Evolutionary conservation across 2,888 invertebrate species (phyloP).

Genomic region (Dromius quadrimaculatus): DNA sequence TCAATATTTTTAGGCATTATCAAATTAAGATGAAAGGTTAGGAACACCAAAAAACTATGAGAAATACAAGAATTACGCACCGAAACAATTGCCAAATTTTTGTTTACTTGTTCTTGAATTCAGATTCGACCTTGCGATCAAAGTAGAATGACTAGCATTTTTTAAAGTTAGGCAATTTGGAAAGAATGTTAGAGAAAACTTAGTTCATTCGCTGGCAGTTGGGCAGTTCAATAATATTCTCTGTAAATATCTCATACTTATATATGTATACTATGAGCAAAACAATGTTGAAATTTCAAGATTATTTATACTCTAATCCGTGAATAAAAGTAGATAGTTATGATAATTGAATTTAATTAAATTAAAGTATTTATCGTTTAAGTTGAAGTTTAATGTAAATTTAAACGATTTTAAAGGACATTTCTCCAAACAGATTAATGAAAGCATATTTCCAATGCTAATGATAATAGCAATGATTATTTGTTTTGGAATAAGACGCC

Average conservation of each 20-base stretch:
- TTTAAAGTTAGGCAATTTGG: slow-evolving; percentile 41
- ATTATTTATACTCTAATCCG: too few relatives aligned
- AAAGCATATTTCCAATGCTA: not conserved
- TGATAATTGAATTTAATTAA: not conserved
- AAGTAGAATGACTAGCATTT: slow-evolving; percentile 47
- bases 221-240: too few relatives aligned
- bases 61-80: not conserved
- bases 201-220: too few relatives aligned
- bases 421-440: not conserved
- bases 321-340: too few relatives aligned
- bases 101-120: slow-evolving; percentile 33
- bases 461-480: too few relatives aligned
- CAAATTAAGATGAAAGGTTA: not conserved
- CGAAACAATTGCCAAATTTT: slow-evolving; percentile 10
- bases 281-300: too few relatives aligned
- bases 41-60: not conserved
- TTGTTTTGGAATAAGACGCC: not conserved
- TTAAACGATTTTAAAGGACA: not conserved
- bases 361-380: too few relatives aligned
- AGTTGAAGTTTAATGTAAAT: not conserved
- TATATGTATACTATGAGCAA: too few relatives aligned
- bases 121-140: slow-evolving; percentile 37
- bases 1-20: too few relatives aligned
- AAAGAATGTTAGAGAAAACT: too few relatives aligned
- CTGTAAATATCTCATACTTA: too few relatives aligned